Evolutionary conservation across 1,140 invertebrate species (phyloP).

Genomic region (Brachionus angularis): DNA sequence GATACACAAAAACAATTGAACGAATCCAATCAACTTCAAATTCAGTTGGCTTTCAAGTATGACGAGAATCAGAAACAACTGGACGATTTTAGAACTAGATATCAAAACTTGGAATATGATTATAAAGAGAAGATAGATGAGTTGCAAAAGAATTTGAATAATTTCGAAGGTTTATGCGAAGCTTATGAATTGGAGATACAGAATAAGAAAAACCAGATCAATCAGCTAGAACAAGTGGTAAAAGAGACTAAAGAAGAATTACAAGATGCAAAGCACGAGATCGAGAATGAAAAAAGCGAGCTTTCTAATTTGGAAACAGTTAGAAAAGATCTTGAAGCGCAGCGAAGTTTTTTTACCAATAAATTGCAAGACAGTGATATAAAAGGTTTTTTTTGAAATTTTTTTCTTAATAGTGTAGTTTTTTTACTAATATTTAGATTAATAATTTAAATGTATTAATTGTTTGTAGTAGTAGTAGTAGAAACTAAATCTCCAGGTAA

Average conservation of each 20-base stretch:
- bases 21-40: slow-evolving; percentile 15
- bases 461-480: too few species aligned
- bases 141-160: neutral
- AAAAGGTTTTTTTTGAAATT: slow-evolving; percentile 1
- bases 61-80: slow-evolving; percentile 18
- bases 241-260: neutral
- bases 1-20: slow-evolving; percentile 17
- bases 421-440: too few species aligned
- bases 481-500: too few species aligned
- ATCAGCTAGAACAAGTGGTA: neutral
- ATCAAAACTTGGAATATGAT: slow-evolving; percentile 1
- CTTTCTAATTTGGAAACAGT: slow-evolving; percentile 7
- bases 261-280: neutral
- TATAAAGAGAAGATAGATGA: neutral
- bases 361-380: slow-evolving; percentile 34
- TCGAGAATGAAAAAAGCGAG: slow-evolving; percentile 31
- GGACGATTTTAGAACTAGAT: slow-evolving; percentile 8
- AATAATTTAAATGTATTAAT: too few species aligned
- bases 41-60: slow-evolving; percentile 13
- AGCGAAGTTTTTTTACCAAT: neutral
- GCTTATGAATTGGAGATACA: slow-evolving; percentile 32
- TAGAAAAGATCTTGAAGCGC: slow-evolving; percentile 19
- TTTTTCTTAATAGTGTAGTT: too few species aligned
- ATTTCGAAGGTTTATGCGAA: slow-evolving; percentile 7
- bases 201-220: neutral